Percentiles rank a stretch among this genome's conserved stretches.
Evolutionary conservation across 1,140 invertebrate genomes (phyloP).

Genomic region (Meloidogyne floridensis): DNA sequence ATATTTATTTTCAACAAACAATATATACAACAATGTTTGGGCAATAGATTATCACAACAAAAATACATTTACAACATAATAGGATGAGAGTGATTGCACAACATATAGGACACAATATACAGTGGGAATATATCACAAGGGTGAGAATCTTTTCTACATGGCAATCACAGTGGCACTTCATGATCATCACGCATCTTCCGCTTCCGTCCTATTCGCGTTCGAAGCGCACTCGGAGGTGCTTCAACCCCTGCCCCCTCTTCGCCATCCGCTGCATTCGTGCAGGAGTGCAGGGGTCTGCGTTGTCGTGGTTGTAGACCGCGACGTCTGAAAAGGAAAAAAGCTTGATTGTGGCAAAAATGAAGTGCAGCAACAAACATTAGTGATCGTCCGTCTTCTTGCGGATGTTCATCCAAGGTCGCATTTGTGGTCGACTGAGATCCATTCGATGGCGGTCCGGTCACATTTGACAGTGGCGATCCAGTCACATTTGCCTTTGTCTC

Average conservation of each 20-base stretch:
- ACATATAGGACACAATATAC: not conserved
- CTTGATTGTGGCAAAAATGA: not conserved
- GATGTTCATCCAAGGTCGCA: not conserved
- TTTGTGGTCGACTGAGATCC: not conserved
- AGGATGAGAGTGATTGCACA: not conserved
- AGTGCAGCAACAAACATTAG: not conserved
- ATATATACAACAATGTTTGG: too few species aligned
- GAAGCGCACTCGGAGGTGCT: not conserved
- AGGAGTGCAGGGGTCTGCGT: not conserved
- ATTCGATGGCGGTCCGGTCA: not conserved
- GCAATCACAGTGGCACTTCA: slow-evolving; percentile 5
- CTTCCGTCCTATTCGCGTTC: slow-evolving; percentile 4
- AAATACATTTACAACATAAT: too few species aligned
- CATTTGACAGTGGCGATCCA: not conserved
- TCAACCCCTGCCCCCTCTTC: not conserved
- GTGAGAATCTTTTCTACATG: slow-evolving; percentile 2
- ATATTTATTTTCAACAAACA: too few species aligned
- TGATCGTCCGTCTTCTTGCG: not conserved
- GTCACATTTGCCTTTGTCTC: not conserved
- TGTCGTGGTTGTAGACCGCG: not conserved
- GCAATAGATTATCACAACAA: too few species aligned
- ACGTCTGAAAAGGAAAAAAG: not conserved
- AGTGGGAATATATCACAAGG: not conserved
- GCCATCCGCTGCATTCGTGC: slow-evolving; percentile 4
- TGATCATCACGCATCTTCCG: not conserved